A percentile compares a stretch with the other conserved stretches of the same genome.
Evolutionary conservation across 2,888 invertebrate genomes (phyloP).

Genomic region (Xanthorhoe designata): DNA sequence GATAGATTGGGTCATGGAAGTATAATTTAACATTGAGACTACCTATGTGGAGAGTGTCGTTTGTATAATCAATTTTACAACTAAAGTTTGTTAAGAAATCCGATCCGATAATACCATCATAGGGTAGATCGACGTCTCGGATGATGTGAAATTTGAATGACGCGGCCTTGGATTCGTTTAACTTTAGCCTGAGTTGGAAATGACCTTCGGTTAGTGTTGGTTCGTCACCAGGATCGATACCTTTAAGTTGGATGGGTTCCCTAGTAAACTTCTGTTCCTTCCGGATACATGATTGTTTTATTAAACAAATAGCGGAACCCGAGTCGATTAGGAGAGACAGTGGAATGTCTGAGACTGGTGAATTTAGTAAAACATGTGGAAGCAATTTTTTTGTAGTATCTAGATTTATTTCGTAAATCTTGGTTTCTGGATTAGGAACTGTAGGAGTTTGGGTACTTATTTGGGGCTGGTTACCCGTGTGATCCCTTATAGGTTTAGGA

Average conservation of each 20-base stretch:
- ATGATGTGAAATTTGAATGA: neutral
- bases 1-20: slow-evolving; percentile 32
- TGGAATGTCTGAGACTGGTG: slow-evolving; percentile 37
- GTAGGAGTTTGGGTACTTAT: neutral
- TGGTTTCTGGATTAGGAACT: neutral
- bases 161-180: neutral
- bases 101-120: no score
- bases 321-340: slow-evolving; percentile 39
- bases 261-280: neutral
- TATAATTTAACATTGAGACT: neutral
- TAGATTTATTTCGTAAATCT: slow-evolving; percentile 28
- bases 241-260: slow-evolving; percentile 1
- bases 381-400: slow-evolving; percentile 36
- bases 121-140: no score
- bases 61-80: no score
- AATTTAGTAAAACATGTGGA: slow-evolving; percentile 38
- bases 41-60: neutral
- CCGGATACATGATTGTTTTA: slow-evolving; percentile 3
- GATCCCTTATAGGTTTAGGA: no score
- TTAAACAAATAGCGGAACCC: slow-evolving; percentile 24
- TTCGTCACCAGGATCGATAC: slow-evolving; percentile 16
- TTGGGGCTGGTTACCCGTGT: no score
- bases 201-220: slow-evolving; percentile 31
- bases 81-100: no score
- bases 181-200: slow-evolving; percentile 31